Conservation (phyloP, 2,888 invertebrate genomes). For the Polia nebulosa region DNA sequence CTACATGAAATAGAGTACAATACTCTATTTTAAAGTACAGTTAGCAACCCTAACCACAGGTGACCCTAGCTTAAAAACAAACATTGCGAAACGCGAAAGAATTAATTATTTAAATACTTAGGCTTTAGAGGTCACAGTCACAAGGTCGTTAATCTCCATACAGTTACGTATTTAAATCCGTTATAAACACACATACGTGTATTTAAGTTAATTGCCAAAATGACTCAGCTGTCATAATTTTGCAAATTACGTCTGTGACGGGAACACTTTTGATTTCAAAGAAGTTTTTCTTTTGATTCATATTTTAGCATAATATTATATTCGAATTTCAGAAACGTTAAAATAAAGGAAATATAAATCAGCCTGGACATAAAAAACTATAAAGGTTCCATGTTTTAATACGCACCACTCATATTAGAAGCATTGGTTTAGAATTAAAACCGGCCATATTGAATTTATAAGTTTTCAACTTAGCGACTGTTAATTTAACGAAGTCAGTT, state of each 20-base stretch:
- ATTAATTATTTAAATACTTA: slow-evolving; percentile 29
- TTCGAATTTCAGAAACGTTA: not conserved
- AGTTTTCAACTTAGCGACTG: slow-evolving; percentile 43
- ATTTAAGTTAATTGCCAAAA: slow-evolving; percentile 27
- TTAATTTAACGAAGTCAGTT: slow-evolving; percentile 32
- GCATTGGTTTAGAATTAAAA: slow-evolving; percentile 16
- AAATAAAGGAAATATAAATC: slow-evolving; percentile 7
- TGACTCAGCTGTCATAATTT: slow-evolving; percentile 40
- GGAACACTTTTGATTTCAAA: slow-evolving; percentile 50
- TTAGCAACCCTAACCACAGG: not conserved
- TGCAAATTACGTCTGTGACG: slow-evolving; percentile 32
- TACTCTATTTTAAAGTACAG: no score
- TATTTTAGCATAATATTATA: not conserved
- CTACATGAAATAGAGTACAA: no score
- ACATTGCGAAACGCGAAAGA: slow-evolving; percentile 7
- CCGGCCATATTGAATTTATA: slow-evolving; percentile 33
- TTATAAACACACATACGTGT: slow-evolving; percentile 27
- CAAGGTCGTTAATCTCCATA: slow-evolving; percentile 48
- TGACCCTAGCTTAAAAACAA: slow-evolving; percentile 12
- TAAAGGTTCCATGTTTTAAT: not conserved
- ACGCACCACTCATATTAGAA: not conserved
- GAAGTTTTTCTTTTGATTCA: slow-evolving; percentile 17
- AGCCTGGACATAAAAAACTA: not conserved
- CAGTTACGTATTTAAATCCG: slow-evolving; percentile 52
- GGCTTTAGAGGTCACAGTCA: slow-evolving; percentile 38